Evolutionary conservation across 2,888 invertebrate genomes (phyloP).

Genomic region (Diarsia brunnea): DNA sequence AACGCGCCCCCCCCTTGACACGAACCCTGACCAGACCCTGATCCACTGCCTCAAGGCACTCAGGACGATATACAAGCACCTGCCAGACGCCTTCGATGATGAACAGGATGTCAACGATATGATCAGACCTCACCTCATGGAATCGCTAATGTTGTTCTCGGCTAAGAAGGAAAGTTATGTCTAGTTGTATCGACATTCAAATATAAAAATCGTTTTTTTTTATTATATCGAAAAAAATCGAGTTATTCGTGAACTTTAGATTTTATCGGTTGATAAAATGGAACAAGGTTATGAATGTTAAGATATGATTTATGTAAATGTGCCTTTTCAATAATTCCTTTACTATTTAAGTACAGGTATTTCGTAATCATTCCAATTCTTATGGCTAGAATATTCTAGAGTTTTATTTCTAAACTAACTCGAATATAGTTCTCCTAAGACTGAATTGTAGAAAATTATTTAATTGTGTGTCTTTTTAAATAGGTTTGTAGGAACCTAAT

Average conservation of each 20-base stretch:
- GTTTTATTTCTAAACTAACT: slow-evolving; percentile 32
- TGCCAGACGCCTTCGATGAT: slow-evolving; percentile 83
- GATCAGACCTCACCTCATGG: slow-evolving; percentile 94
- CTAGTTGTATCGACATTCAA: slow-evolving; percentile 23
- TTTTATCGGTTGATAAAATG: background rate
- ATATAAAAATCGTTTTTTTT: background rate
- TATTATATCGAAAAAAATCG: background rate
- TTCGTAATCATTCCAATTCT: slow-evolving; percentile 13
- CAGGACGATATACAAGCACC: slow-evolving; percentile 86
- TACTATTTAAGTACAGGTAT: background rate
- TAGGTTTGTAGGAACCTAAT: background rate
- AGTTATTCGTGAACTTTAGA: background rate
- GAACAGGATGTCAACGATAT: slow-evolving; percentile 93
- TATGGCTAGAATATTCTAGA: slow-evolving; percentile 37
- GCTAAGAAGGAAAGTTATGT: slow-evolving; percentile 94
- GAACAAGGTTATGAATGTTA: background rate
- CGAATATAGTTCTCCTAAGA: slow-evolving; percentile 61
- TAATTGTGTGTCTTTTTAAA: slow-evolving; percentile 18
- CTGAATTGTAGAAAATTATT: slow-evolving; percentile 53
- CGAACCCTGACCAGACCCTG: slow-evolving; percentile 86
- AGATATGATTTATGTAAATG: background rate
- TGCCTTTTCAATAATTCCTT: slow-evolving; percentile 4
- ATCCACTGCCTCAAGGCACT: slow-evolving; percentile 87
- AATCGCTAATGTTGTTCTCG: slow-evolving; percentile 95
- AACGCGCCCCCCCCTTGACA: slow-evolving; percentile 79